phyloP scores from a whole-genome alignment of 2,113 vertebrate genomes.

The Carollia perspicillata region DNA sequence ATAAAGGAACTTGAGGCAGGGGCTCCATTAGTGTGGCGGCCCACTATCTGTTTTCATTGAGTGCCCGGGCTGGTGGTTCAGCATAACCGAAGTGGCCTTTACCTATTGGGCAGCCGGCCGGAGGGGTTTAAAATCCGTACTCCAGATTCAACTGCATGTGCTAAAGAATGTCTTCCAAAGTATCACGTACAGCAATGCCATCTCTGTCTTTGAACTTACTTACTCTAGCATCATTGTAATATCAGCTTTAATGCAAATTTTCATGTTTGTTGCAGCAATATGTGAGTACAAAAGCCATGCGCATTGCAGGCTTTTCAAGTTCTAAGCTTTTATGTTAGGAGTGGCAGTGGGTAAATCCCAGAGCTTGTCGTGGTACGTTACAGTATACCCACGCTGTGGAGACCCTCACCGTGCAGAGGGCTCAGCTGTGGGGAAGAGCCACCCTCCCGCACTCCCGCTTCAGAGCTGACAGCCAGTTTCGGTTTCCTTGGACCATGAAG shows the following conservation, averaged over 20 bases:
- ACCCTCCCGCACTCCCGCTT: not conserved
- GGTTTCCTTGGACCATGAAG: not conserved
- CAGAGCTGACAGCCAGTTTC: not conserved
- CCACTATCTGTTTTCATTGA: not conserved
- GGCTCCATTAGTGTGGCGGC: not conserved
- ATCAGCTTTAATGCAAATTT: not conserved
- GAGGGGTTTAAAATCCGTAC: not conserved
- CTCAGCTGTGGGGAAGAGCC: not conserved
- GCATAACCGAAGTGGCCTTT: not conserved
- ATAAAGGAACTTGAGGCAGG: not conserved
- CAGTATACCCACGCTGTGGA: not conserved
- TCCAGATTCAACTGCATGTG: not conserved
- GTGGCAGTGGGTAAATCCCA: conserved; percentile 37
- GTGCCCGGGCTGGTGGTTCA: not conserved
- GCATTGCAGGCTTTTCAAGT: conserved; percentile 52
- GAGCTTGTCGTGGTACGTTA: not conserved
- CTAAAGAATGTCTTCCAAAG: conserved; percentile 7
- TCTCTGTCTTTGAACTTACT: conserved; percentile 37
- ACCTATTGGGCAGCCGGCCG: not conserved
- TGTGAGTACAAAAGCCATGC: conserved; percentile 45
- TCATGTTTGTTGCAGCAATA: not conserved
- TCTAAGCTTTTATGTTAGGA: conserved; percentile 39
- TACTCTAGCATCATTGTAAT: conserved; percentile 12
- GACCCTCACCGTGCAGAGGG: not conserved
- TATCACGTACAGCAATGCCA: not conserved